These are phyloP conservation scores for Leptinotarsa peninsularis DNA, from an alignment of 2,888 invertebrate genomes.

Conservation along the genomic window DNA sequence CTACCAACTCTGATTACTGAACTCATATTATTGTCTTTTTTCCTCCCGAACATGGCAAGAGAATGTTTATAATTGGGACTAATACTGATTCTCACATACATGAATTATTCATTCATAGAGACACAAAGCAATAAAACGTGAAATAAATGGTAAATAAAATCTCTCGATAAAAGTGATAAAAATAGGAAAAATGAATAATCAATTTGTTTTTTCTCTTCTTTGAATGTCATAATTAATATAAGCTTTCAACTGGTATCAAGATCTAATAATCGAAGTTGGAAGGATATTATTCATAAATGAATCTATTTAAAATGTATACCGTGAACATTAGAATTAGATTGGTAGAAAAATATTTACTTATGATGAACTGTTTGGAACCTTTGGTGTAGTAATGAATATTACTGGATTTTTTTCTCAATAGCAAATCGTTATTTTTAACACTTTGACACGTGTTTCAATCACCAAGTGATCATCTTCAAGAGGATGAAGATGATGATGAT, in stretches of 20 bases:
- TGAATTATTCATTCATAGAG: neutral
- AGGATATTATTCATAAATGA: neutral
- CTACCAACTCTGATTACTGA: no score
- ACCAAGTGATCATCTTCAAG: no score
- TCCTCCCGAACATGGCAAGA: neutral
- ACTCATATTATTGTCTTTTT: no score
- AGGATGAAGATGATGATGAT: no score
- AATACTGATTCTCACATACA: neutral
- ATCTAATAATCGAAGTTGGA: neutral
- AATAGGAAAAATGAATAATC: conserved; percentile 3
- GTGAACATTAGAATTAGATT: neutral
- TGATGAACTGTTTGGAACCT: no score
- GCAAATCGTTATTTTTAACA: no score
- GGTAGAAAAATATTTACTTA: neutral
- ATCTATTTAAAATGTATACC: neutral
- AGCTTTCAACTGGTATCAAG: conserved; percentile 7
- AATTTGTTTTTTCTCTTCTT: conserved; percentile 1
- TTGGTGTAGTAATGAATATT: no score
- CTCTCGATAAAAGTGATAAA: neutral
- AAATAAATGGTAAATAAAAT: conserved; percentile 6
- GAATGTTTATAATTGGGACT: neutral
- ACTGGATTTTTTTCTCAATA: no score
- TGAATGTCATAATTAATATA: neutral
- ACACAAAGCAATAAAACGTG: conserved; percentile 4
- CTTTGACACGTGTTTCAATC: no score